Evolutionary conservation across 2,888 invertebrate species (phyloP), one percentile per base, ranked within the genome.

Genomic region (Griposia aprilina): DNA sequence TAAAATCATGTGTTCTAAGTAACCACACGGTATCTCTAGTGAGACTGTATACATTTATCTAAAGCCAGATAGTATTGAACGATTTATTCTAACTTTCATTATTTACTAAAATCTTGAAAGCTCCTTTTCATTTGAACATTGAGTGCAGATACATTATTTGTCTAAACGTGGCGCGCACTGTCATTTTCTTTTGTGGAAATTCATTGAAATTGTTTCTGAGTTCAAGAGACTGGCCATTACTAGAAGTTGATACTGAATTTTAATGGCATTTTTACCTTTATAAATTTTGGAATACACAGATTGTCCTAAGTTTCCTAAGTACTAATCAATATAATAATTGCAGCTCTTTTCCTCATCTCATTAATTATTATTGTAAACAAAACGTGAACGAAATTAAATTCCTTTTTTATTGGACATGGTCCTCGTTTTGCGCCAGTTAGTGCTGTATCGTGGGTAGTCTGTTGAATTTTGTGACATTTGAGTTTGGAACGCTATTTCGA

Each of bases 51-150:
- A 97, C 96, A 95, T 96, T 92, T 96, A 96, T 95, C 96, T 97
- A 96, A 96, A 96, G 96, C 96, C 96, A 95, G 96, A 93, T 93
- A 93, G 94, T 94, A 94, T 94, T 93, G 93, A 94, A 94, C 93
- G 93, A 93, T 94, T 95, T 95, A 96, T 91, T 93, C 96, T 97
- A 96, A 95, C 93, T 94, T 95, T 92, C 93, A 93, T 93, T 95
- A 96, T 95, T 95, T 91, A 95, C 96, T 96, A 96, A 95, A 96
- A 95, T 94, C 92, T 96, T 95, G 96, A 96, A 93, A 97, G 97
- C 97, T 97, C 96, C 94, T 97, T 96, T 96, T 96, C 94, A 96
- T 97, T 97, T 97, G 97, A 97, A 97, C 97, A 97, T 97, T 96
- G 96, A 95, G 96, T 97, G 96, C 96, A 94, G 95, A 94, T 95